Base-by-base conservation (phyloP, 2,797 vertebrate genomes). In the Lateolabrax maculatus region DNA sequence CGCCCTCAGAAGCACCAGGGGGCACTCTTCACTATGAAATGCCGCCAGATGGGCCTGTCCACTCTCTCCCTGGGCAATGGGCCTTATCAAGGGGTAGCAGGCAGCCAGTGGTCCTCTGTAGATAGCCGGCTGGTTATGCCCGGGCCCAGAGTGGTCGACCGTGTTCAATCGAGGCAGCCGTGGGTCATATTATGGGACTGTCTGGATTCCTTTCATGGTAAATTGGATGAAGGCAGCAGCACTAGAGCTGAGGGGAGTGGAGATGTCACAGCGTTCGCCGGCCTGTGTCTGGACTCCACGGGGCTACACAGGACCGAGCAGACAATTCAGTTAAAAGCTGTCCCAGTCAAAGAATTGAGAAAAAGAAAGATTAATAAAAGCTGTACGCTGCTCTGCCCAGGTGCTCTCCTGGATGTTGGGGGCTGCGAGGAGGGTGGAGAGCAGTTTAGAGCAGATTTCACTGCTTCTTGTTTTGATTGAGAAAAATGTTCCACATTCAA, bases 31-130 rank as follows among this genome's bases (percentile, higher is more conserved):
- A 43, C 90, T 70, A 63, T 72, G 52, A 66, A 88, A 91, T 86
- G 43, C 51, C 9, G 3, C 58, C 69, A 71, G 43, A 57, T 69
- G 76, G 83, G 13, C 11, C 9, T 25, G 60, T 86, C 82, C 84
- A 49, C 71, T 55, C 49, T 71, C 15, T 85, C 87, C 76, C 68
- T 44, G 63, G 89, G 87, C 87, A 63, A 37, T 43, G 58, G 84
- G 72, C 80, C 91, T 93, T 94, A 93, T 94, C 93, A 58, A 75
- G 80, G 61, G 74, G 67, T 21, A 88, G 76, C 93, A 93, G 93
- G 86, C 89, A 4, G 78, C 71, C 86, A 77, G 18, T 86, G 83
- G 73, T 73, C 77, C 83, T 89, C 79, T 86, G 87, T 69, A 90
- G 89, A 92, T 90, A 90, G 81, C 68, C 41, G 65, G 46, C 58